phyloP scores from a whole-genome alignment of 2,888 invertebrate species.

The Ptilodon capucinus region DNA sequence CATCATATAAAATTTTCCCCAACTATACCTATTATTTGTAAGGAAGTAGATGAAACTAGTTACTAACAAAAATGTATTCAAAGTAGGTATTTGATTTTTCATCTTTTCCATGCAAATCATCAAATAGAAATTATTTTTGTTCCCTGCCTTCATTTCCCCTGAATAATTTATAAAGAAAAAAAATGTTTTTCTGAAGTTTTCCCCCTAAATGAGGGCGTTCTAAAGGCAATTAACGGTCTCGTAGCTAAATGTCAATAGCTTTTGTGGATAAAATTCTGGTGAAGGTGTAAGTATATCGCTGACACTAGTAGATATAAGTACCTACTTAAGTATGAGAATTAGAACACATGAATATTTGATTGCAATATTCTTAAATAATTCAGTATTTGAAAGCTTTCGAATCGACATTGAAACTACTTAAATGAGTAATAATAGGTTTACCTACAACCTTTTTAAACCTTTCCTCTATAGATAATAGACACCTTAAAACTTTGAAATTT shows the following conservation, averaged over 20 bases:
- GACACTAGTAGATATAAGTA: no score
- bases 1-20: no score
- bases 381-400: not conserved
- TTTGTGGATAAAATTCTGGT: not conserved
- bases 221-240: not conserved
- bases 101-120: not conserved
- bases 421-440: no score
- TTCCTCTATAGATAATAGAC: no score
- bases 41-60: no score
- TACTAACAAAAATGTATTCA: not conserved
- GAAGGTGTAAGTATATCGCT: no score
- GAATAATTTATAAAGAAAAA: not conserved
- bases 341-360: not conserved
- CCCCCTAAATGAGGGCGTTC: not conserved
- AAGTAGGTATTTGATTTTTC: not conserved
- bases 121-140: not conserved
- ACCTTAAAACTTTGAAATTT: no score
- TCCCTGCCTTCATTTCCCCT: not conserved
- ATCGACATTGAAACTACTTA: no score
- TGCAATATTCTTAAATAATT: not conserved
- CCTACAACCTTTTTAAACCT: no score
- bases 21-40: no score
- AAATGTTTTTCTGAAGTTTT: not conserved
- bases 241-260: not conserved
- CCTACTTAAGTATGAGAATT: no score